Conservation (phyloP, 2,797 vertebrate species). For the Taenioides sp. region DNA sequence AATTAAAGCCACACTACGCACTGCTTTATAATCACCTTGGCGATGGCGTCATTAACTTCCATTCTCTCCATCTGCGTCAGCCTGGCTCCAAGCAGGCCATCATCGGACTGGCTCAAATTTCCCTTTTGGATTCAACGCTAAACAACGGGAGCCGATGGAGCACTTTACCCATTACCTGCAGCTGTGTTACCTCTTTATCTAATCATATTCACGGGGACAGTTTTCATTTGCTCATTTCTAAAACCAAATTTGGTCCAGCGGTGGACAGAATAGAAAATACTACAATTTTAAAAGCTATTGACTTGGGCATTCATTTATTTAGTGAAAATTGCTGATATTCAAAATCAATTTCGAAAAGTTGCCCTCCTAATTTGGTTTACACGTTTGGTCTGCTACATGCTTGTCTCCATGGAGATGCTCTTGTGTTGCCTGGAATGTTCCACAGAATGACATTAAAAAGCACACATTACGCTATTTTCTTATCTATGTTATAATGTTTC, state of each 20-base stretch:
- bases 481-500: no score
- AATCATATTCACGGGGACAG: slow-evolving; percentile 27
- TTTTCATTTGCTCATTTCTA: slow-evolving; percentile 37
- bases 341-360: no score
- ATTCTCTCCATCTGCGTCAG: slow-evolving; percentile 38
- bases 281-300: background rate
- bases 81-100: slow-evolving; percentile 44
- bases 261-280: slow-evolving; percentile 17
- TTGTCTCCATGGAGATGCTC: no score
- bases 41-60: slow-evolving; percentile 46
- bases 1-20: slow-evolving; percentile 42
- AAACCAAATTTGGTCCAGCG: slow-evolving; percentile 31
- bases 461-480: no score
- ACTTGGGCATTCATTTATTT: no score
- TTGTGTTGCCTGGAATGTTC: no score
- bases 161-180: slow-evolving; percentile 25
- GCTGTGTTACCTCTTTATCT: slow-evolving; percentile 28
- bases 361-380: no score
- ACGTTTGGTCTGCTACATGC: no score
- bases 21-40: slow-evolving; percentile 40
- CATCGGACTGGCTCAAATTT: slow-evolving; percentile 35
- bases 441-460: no score
- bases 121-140: slow-evolving; percentile 40
- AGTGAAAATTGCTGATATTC: background rate
- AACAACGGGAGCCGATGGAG: slow-evolving; percentile 41